Conservation (phyloP, 1,140 invertebrate genomes). For the Heliconius hewitsoni region DNA sequence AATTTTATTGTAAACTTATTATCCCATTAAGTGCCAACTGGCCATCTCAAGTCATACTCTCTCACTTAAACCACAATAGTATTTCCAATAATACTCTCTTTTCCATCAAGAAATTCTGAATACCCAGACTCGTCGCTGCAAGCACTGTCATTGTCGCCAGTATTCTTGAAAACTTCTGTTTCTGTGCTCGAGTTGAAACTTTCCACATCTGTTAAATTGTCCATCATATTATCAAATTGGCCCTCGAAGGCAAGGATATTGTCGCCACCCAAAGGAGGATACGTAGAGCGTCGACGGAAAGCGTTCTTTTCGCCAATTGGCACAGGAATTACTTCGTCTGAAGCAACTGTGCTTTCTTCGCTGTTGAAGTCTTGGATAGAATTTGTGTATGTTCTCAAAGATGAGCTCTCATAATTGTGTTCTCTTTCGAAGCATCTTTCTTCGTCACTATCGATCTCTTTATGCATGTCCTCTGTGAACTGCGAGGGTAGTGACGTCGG, state of each 20-base stretch:
- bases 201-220: conserved; percentile 68
- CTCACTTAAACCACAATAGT: conserved; percentile 68
- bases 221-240: conserved; percentile 71
- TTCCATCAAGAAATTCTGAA: conserved; percentile 79
- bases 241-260: conserved; percentile 55
- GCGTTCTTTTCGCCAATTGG: conserved; percentile 75
- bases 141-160: conserved; percentile 81
- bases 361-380: conserved; percentile 45
- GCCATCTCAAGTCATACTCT: conserved; percentile 1
- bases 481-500: conserved; percentile 75
- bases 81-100: conserved; percentile 72
- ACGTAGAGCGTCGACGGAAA: conserved; percentile 72
- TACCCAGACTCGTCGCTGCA: conserved; percentile 83
- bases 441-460: conserved; percentile 54
- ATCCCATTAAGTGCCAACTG: background rate
- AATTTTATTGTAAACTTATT: background rate
- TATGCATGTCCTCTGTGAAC: conserved; percentile 62
- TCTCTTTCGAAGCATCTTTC: conserved; percentile 57
- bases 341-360: conserved; percentile 34
- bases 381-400: conserved; percentile 50
- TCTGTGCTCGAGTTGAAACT: conserved; percentile 67
- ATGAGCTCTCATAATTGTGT: conserved; percentile 55
- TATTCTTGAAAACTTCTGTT: conserved; percentile 67
- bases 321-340: conserved; percentile 74
- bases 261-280: conserved; percentile 63